These are phyloP conservation scores for Sarotherodon lohbergeri DNA, from an alignment of 2,113 vertebrate species.

Conservation along the genomic window DNA sequence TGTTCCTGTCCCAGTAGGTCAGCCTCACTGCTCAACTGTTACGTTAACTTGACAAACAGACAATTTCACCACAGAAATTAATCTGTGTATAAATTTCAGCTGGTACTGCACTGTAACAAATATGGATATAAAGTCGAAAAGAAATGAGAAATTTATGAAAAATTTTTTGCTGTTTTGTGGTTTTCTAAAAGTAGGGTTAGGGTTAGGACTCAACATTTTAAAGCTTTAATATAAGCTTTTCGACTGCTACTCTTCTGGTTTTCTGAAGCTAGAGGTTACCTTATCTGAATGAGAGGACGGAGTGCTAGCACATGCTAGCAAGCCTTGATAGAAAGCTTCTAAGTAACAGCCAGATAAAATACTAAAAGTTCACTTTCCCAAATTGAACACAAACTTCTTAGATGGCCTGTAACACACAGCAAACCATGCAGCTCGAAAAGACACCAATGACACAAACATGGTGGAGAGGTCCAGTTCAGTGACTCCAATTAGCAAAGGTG, in stretches of 20 bases:
- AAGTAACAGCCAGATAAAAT: not conserved
- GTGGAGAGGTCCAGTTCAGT: not conserved
- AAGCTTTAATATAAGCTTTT: not conserved
- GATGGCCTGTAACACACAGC: not conserved
- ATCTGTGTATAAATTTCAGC: not conserved
- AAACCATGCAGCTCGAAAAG: not conserved
- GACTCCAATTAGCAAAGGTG: not conserved
- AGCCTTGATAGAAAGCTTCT: not conserved
- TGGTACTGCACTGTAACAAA: not conserved
- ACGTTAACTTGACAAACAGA: not conserved
- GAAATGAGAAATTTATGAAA: not conserved
- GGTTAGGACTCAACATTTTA: not conserved
- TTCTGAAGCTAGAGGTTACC: not conserved
- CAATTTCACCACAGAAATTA: not conserved
- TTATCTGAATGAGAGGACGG: not conserved
- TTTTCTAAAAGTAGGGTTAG: not conserved
- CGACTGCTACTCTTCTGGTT: not conserved
- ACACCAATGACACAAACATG: not conserved
- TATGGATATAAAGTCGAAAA: not conserved
- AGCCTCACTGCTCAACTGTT: not conserved
- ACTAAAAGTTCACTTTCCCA: not conserved
- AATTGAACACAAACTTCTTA: not conserved
- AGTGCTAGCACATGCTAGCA: not conserved
- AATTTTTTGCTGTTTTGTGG: not conserved
- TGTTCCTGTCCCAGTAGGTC: not conserved